Evolutionary conservation across 2,797 vertebrate genomes (phyloP), one percentile per base, ranked within the genome.

Genomic region (Darevskia nairensis): DNA sequence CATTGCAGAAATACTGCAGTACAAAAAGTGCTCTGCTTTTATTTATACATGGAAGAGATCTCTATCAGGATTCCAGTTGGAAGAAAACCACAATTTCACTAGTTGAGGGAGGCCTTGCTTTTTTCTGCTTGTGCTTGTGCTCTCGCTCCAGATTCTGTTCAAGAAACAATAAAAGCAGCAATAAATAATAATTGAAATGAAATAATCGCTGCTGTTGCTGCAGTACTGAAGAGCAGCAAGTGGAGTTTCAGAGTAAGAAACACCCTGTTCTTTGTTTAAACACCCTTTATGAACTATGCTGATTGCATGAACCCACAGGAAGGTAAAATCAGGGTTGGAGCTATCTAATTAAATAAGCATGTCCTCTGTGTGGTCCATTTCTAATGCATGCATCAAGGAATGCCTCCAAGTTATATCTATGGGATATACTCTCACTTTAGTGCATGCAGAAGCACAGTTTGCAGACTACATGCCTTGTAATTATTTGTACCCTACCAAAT

Each of bases 31-130:
- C 86, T 95, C 86, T 94, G 90, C 92, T 95, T 94, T 94, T 95
- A 94, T 95, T 95, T 95, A 92, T 95, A 91, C 87, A 81, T 92
- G 92, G 76, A 89, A 93, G 91, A 93, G 93, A 94, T 94, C 91
- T 91, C 75, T 90, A 91, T 94, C 94, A 95, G 89, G 89, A 94
- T 95, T 95, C 91, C 90, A 90, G 69, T 86, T 95, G 93, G 94
- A 95, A 94, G 84, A 94, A 92, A 90, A 90, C 89, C 95, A 93
- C 2, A 69, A 89, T 95, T 95, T 95, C 93, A 93, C 87, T 93
- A 89, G 90, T 88, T 91, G 50, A 91, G 90, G 86, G 92, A 88
- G 85, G 90, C 89, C 91, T 95, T 69, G 66, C 87, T 90, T 94
- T 94, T 92, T 94, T 93, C 88, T 93, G 44, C 92, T 90, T 90